A percentile compares a stretch with the other conserved stretches of the same genome.
These are phyloP conservation scores for Busseola fusca DNA, from an alignment of 2,888 invertebrate genomes.

Conservation along the genomic window DNA sequence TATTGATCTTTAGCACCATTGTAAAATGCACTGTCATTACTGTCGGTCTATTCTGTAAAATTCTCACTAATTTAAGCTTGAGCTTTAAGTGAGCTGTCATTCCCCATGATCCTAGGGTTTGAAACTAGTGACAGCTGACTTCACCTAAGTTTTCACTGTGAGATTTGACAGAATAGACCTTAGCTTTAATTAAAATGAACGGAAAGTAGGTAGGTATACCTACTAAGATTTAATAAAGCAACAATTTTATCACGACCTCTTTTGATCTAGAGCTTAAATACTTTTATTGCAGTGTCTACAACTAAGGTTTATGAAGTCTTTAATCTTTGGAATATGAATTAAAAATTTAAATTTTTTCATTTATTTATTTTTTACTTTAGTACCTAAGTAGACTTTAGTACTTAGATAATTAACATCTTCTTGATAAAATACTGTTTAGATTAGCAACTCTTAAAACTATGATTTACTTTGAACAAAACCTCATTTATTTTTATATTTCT, in stretches of 20 bases:
- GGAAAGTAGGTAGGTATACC: not conserved
- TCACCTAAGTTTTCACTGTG: not conserved
- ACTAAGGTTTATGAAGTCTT: constrained; percentile 3
- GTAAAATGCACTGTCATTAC: not conserved
- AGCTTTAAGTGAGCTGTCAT: not conserved
- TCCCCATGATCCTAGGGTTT: not conserved
- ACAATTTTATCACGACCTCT: constrained; percentile 6
- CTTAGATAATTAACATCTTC: not conserved
- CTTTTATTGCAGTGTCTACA: constrained; percentile 20
- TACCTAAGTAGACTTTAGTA: not conserved
- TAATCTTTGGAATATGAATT: not conserved
- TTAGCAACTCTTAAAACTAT: not conserved
- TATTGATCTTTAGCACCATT: no score
- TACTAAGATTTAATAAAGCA: not conserved
- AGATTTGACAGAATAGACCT: not conserved
- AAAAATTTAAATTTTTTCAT: not conserved
- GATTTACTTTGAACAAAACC: not conserved
- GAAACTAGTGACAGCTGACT: not conserved
- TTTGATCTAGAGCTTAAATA: constrained; percentile 25
- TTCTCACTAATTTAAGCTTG: not conserved
- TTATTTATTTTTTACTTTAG: not conserved
- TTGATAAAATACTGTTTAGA: not conserved
- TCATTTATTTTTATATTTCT: not conserved
- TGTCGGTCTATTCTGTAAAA: not conserved
- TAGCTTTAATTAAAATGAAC: not conserved